Evolutionary conservation across 2,888 invertebrate species (phyloP), one percentile per base, ranked within the genome.

Genomic region (Laspeyria flexula): DNA sequence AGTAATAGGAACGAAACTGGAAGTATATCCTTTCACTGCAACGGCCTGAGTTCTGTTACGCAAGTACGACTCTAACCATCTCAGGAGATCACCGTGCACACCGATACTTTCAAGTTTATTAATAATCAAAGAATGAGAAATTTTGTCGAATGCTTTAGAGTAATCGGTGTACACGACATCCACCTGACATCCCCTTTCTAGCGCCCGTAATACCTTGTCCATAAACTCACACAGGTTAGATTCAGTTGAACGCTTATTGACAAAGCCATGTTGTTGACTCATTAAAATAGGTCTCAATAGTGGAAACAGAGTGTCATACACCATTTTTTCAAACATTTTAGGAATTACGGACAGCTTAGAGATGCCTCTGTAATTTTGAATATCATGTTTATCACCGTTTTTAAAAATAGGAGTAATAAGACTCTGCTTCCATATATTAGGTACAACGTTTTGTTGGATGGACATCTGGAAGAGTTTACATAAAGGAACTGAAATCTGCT

Each of bases 91-190:
- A 16, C 41, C 41, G 25, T 41, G 47, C 30, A 46, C 31, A 30
- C 46, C 46, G 11, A 46, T 25, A 13, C 15, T 11, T 27, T 47
- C 47, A 16, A 47, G 43, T 15, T 43, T 43, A 15, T 15, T 10
- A 15, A 43, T 6, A 9, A 43, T 33, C 23, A 42, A 12, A 13
- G 7, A 31, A 42, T 48, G 48, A 27, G 35, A 30, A 25, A 51
- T 45, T 41, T 45, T 45, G n/a, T 39, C 33, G 33, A 46, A 34
- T 7, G 39, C 31, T 31, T 46, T 46, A 0, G 45, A 46, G 23
- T 39, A 45, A 25, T 45, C 45, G 6, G 41, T 51, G 25, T 51
- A 45, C n/a, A 51, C 35, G 13, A 45, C 41, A 15, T 45, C 41
- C 18, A 51, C 41, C 30, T 51, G 45, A 29, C 7, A 21, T 11